Conservation (phyloP, 2,797 vertebrate genomes). For the Nasua narica region DNA sequence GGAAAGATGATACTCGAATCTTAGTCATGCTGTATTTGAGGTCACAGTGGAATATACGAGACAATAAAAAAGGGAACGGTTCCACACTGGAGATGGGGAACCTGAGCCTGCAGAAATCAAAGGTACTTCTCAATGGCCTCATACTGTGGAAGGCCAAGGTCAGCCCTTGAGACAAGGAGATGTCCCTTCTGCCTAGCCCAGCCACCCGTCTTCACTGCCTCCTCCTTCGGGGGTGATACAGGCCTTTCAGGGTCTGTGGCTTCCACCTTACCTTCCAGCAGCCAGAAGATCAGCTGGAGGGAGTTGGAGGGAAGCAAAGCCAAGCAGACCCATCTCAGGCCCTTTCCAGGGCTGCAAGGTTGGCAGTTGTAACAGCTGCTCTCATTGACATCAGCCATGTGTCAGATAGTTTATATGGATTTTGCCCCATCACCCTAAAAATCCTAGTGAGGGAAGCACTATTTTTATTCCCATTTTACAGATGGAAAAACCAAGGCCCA, state of each 20-base stretch:
- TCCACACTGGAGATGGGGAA: neutral
- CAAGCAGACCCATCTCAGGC: neutral
- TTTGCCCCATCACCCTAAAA: neutral
- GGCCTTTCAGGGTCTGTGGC: neutral
- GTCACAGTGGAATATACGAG: neutral
- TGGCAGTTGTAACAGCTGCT: neutral
- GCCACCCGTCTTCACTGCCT: neutral
- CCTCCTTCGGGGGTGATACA: neutral
- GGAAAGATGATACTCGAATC: neutral
- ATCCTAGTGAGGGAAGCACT: neutral
- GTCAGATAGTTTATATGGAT: neutral
- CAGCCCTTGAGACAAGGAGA: neutral
- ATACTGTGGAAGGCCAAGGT: fast-evolving
- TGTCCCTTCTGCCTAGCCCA: neutral
- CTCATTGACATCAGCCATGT: neutral
- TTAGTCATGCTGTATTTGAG: neutral
- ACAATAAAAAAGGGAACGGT: neutral
- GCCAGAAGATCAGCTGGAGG: neutral
- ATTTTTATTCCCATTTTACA: neutral
- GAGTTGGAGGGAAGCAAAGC: neutral
- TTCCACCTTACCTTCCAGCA: neutral
- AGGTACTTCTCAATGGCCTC: neutral
- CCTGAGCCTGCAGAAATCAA: neutral
- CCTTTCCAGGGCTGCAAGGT: neutral
- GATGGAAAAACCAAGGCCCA: neutral